phyloP scores from a whole-genome alignment of 2,888 invertebrate genomes.

The Aphidoletes aphidimyza region DNA sequence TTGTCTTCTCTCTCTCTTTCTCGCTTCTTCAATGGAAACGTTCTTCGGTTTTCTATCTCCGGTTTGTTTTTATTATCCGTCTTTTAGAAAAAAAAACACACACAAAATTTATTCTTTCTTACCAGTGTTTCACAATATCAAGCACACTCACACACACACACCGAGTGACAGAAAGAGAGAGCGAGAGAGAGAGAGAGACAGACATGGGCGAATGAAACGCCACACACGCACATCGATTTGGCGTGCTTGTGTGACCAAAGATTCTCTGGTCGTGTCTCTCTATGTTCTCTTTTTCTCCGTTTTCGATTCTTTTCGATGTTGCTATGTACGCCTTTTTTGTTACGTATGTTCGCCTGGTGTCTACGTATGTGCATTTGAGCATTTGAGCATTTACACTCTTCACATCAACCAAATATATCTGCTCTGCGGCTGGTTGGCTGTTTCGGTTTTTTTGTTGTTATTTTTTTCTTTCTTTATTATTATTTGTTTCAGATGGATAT shows the following conservation, averaged over 20 bases:
- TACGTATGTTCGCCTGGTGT: conserved; percentile 37
- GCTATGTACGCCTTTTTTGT: conserved; percentile 48
- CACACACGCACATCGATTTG: conserved; percentile 20
- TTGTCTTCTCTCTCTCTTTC: neutral
- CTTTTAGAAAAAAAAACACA: too few relatives aligned
- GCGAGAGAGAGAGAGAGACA: neutral
- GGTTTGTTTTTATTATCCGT: conserved; percentile 26
- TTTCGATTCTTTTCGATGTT: conserved; percentile 27
- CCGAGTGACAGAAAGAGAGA: too few relatives aligned
- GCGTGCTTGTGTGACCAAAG: conserved; percentile 33
- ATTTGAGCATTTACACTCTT: neutral
- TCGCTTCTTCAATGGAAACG: too few relatives aligned
- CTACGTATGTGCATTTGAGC: conserved; percentile 9
- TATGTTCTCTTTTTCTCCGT: neutral
- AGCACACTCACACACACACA: neutral
- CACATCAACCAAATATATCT: neutral
- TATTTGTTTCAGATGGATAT: conserved; percentile 30
- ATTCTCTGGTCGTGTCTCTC: conserved; percentile 20
- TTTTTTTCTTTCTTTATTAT: neutral
- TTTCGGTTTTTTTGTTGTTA: neutral
- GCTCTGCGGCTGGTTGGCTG: too few relatives aligned
- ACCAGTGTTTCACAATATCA: conserved; percentile 39
- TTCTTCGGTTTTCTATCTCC: conserved; percentile 45
- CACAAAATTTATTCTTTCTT: neutral
- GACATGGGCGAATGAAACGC: neutral